Conservation (phyloP, 2,888 invertebrate genomes). For the Petrolisthes manimaculis region DNA sequence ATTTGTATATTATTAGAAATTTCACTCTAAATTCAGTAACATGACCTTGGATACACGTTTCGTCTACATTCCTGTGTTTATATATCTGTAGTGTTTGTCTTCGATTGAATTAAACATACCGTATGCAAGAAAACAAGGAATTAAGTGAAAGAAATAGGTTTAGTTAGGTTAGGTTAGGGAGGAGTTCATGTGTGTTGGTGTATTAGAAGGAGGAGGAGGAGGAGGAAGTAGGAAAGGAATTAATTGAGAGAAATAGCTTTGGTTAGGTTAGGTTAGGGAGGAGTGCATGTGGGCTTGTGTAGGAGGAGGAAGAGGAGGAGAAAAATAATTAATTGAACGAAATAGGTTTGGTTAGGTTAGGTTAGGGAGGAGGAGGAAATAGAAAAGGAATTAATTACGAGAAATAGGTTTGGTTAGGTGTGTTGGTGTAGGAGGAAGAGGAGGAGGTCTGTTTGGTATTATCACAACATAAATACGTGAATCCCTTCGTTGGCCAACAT, state of each 20-base stretch:
- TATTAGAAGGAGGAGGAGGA: not conserved
- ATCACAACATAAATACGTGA: too few species aligned
- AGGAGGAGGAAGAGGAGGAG: not conserved
- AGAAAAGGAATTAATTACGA: not conserved
- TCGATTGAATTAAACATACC: too few species aligned
- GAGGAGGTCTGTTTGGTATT: not conserved
- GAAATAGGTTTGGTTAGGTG: not conserved
- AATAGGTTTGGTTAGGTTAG: too few species aligned
- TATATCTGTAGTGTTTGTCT: too few species aligned
- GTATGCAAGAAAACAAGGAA: too few species aligned
- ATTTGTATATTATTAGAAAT: too few species aligned
- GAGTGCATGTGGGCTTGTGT: not conserved
- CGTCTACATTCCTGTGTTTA: too few species aligned
- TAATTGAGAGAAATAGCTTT: too few species aligned
- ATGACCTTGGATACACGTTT: too few species aligned
- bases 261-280: not conserved
- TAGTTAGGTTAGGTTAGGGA: not conserved
- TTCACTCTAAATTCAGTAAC: too few species aligned
- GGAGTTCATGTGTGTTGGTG: not conserved
- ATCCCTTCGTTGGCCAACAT: too few species aligned
- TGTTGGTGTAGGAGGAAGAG: not conserved
- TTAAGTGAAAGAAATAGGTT: not conserved
- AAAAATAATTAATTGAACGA: not conserved
- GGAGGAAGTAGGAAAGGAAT: not conserved
- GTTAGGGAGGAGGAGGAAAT: not conserved